phyloP scores from a whole-genome alignment of 2,113 vertebrate genomes.

The Mesocricetus auratus region DNA sequence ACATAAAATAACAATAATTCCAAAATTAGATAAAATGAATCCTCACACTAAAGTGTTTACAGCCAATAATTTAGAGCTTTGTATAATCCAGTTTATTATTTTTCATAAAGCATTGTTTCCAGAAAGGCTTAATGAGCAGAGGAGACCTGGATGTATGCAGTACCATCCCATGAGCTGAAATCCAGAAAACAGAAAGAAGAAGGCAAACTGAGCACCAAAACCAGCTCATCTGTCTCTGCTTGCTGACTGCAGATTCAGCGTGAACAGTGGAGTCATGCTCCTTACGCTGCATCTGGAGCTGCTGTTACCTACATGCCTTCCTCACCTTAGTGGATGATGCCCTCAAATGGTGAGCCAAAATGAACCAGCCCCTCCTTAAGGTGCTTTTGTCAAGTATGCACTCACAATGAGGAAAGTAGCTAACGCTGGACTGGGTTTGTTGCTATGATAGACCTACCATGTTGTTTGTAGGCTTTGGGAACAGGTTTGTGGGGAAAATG shows the following conservation, averaged over 20 bases:
- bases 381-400: neutral
- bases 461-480: neutral
- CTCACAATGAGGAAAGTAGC: neutral
- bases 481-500: neutral
- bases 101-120: neutral
- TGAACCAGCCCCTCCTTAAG: neutral
- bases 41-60: constrained; percentile 18
- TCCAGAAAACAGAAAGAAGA: neutral
- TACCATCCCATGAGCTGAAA: neutral
- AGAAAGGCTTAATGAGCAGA: neutral
- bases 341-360: neutral
- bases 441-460: neutral
- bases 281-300: neutral
- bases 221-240: neutral
- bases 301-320: neutral
- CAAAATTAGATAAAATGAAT: neutral
- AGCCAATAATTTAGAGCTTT: neutral
- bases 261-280: too few relatives aligned
- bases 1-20: neutral
- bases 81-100: neutral
- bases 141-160: neutral
- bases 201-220: neutral
- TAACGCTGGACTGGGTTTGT: neutral
- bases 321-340: neutral
- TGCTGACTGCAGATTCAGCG: neutral